These are phyloP conservation scores for Epinotia brunnichana DNA, from an alignment of 2,888 invertebrate species.

Conservation along the genomic window DNA sequence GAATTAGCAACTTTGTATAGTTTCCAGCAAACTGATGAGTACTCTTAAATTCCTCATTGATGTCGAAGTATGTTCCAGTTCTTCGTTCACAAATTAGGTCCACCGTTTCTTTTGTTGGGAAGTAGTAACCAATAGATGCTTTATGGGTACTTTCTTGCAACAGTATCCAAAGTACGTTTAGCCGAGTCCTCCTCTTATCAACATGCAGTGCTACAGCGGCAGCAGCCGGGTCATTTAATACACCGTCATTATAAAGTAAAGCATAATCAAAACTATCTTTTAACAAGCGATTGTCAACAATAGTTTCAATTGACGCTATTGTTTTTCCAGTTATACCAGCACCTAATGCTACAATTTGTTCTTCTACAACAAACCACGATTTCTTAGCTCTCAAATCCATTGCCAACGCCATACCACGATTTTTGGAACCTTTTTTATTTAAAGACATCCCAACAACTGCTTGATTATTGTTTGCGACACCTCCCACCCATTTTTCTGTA, in stretches of 20 bases:
- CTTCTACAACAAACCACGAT: slow-evolving; percentile 22
- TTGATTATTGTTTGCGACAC: slow-evolving; percentile 8
- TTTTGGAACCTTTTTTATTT: slow-evolving; percentile 12
- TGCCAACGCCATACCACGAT: background rate
- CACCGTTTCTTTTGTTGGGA: slow-evolving; percentile 12
- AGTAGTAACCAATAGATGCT: slow-evolving; percentile 19
- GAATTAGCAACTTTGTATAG: slow-evolving; percentile 7
- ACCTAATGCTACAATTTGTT: slow-evolving; percentile 23
- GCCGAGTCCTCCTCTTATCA: background rate
- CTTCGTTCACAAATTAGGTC: slow-evolving; percentile 6
- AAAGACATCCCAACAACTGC: slow-evolving; percentile 19
- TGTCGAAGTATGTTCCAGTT: slow-evolving; percentile 15
- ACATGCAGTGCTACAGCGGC: background rate
- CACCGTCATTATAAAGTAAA: background rate
- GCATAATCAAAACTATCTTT: slow-evolving; percentile 8
- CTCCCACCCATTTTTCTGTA: slow-evolving; percentile 15
- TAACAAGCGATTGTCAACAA: slow-evolving; percentile 23
- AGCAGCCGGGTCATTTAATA: background rate
- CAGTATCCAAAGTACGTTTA: slow-evolving; percentile 7
- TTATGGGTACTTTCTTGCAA: slow-evolving; percentile 13
- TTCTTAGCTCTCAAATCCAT: slow-evolving; percentile 17
- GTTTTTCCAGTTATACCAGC: slow-evolving; percentile 13
- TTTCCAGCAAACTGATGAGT: background rate
- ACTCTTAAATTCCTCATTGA: slow-evolving; percentile 16
- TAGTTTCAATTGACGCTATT: slow-evolving; percentile 16